Evolutionary conservation across 2,797 vertebrate genomes (phyloP).

Genomic region (Pachyuromys duprasi): DNA sequence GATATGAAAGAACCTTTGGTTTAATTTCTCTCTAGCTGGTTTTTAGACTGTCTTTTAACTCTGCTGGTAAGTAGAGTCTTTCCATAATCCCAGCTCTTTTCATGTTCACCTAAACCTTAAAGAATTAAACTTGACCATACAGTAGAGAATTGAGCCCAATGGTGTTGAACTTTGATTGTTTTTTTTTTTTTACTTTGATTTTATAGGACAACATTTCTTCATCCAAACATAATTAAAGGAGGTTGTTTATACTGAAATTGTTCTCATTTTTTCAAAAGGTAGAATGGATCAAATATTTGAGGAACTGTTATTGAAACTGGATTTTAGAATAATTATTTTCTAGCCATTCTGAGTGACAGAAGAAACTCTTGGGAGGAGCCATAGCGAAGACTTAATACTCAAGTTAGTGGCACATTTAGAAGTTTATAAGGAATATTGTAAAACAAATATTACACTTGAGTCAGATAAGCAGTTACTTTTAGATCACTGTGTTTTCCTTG

Average conservation of each 20-base stretch:
- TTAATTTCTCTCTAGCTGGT: not conserved
- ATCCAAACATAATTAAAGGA: not conserved
- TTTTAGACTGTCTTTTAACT: not conserved
- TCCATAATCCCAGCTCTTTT: fast-evolving
- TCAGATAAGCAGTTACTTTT: not conserved
- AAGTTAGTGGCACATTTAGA: not conserved
- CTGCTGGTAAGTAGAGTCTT: not conserved
- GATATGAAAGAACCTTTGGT: fast-evolving
- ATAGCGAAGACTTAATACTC: not conserved
- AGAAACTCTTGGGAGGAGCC: fast-evolving
- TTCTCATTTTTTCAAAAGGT: not conserved
- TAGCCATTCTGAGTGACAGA: not conserved
- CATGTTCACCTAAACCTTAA: fast-evolving
- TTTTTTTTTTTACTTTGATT: not conserved
- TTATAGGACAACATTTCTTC: not conserved
- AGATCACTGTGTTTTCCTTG: not conserved
- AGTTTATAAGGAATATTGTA: not conserved
- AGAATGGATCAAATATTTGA: not conserved
- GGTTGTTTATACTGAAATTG: not conserved
- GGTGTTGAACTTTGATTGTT: not conserved
- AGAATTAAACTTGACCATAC: not conserved
- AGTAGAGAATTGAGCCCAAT: fast-evolving
- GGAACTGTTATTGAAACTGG: not conserved
- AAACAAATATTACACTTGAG: not conserved
- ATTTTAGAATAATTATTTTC: not conserved